Evolutionary conservation across 2,888 invertebrate species (phyloP).

Genomic region (Ophonus ardosiacus): DNA sequence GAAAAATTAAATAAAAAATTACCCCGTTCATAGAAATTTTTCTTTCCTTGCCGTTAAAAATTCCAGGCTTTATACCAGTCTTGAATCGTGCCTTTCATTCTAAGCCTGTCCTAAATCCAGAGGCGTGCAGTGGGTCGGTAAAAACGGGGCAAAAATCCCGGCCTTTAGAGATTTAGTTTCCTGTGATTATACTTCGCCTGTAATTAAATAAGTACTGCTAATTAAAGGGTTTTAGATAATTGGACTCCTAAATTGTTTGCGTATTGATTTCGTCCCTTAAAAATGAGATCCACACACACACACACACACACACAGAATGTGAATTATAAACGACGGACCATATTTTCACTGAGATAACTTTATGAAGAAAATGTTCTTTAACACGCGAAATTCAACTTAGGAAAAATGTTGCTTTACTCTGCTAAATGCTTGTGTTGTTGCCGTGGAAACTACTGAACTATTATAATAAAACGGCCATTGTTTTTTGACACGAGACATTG

Average conservation of each 20-base stretch:
- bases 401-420: neutral
- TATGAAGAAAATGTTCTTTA: neutral
- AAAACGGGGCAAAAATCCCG: neutral
- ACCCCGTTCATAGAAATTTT: neutral
- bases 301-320: neutral
- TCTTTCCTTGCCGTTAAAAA: neutral
- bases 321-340: neutral
- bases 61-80: neutral
- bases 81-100: neutral
- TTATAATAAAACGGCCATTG: neutral
- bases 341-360: neutral
- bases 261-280: neutral
- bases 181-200: neutral
- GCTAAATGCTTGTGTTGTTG: neutral
- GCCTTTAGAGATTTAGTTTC: neutral
- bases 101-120: neutral
- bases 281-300: neutral
- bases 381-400: neutral
- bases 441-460: neutral
- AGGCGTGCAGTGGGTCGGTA: neutral
- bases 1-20: neutral
- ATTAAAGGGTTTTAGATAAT: slow-evolving; percentile 25
- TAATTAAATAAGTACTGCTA: slow-evolving; percentile 26
- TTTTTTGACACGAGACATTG: neutral
- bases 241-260: slow-evolving; percentile 8